phyloP scores from a whole-genome alignment of 2,113 vertebrate genomes.

The Zapus hudsonius region DNA sequence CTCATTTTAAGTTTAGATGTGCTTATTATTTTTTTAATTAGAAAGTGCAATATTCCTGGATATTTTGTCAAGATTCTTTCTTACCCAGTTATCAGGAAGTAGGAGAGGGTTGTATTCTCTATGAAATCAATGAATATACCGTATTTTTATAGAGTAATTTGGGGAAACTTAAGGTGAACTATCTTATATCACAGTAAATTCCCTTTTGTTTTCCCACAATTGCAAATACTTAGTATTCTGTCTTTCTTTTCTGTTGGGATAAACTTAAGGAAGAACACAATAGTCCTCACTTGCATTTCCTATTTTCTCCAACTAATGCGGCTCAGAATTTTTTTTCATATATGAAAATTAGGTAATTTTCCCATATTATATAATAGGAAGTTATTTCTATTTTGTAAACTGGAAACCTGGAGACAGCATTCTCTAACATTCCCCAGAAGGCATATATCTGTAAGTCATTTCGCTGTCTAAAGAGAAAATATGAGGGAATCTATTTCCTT shows the following conservation, averaged over 20 bases:
- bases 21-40: background rate
- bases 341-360: background rate
- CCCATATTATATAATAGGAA: background rate
- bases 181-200: too few relatives aligned
- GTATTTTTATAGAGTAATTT: too few relatives aligned
- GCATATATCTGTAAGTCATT: background rate
- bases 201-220: too few relatives aligned
- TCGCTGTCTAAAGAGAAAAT: slow-evolving; percentile 14
- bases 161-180: too few relatives aligned
- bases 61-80: too few relatives aligned
- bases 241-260: background rate
- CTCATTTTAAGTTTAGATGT: background rate
- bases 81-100: too few relatives aligned
- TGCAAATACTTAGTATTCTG: background rate
- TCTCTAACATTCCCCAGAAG: background rate
- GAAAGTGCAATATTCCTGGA: too few relatives aligned
- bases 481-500: background rate
- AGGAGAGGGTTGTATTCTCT: too few relatives aligned
- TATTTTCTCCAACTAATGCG: background rate
- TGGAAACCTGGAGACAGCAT: background rate
- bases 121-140: too few relatives aligned
- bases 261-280: background rate
- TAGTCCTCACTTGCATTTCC: background rate
- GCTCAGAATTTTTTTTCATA: background rate
- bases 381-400: background rate